Percentiles rank a stretch among this genome's conserved stretches.
phyloP scores from a whole-genome alignment of 1,140 invertebrate species.

The Diachasmimorpha longicaudata region DNA sequence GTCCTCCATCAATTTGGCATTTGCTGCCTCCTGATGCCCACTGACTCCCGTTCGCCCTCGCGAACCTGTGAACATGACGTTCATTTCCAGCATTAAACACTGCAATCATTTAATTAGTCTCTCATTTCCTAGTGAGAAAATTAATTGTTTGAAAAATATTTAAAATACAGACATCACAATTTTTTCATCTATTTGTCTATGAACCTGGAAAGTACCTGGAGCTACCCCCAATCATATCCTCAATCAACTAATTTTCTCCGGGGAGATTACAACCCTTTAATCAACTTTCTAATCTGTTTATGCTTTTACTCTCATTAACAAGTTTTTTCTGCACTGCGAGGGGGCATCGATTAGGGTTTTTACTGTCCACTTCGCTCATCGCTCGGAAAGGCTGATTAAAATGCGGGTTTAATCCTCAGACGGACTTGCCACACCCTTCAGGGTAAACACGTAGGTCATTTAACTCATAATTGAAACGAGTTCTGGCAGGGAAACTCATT shows the following conservation, averaged over 20 bases:
- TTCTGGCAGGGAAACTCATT: slow-evolving; percentile 13
- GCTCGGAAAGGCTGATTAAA: not conserved
- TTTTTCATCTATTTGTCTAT: no score
- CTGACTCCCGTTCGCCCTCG: slow-evolving; percentile 35
- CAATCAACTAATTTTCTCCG: no score
- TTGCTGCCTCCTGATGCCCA: slow-evolving; percentile 36
- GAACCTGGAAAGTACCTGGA: no score
- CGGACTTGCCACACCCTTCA: slow-evolving; percentile 26
- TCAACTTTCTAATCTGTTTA: not conserved
- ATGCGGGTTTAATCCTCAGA: slow-evolving; percentile 19
- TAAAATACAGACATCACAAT: no score
- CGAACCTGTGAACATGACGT: slow-evolving; percentile 47
- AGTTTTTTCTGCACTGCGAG: not conserved
- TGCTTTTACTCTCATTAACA: no score
- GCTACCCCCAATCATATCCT: no score
- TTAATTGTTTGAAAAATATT: no score
- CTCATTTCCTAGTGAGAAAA: no score
- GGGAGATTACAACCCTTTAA: no score
- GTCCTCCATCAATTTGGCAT: slow-evolving; percentile 43
- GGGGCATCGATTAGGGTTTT: not conserved
- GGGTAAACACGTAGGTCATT: slow-evolving; percentile 24
- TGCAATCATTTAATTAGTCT: no score
- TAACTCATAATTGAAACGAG: slow-evolving; percentile 32
- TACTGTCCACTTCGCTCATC: not conserved
- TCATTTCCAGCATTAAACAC: slow-evolving; percentile 7